Conservation (phyloP, 2,113 vertebrate genomes). For the Coryphaenoides rupestris region DNA sequence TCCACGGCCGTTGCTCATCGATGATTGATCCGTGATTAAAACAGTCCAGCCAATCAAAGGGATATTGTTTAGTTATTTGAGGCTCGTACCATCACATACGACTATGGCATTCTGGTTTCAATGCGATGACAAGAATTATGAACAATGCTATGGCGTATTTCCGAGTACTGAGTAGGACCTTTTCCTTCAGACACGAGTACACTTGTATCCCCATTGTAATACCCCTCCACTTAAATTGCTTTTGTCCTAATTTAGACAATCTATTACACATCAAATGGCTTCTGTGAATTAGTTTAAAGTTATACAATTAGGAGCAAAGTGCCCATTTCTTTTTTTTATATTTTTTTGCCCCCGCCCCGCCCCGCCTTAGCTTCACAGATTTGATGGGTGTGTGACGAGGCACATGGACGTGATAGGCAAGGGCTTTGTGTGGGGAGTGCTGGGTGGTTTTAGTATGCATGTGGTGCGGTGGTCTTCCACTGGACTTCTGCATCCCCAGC, state of each 20-base stretch:
- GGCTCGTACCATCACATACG: background rate
- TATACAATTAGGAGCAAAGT: background rate
- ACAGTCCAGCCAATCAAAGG: too few species aligned
- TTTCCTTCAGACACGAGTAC: background rate
- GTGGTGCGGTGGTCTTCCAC: conserved; percentile 4
- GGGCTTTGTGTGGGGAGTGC: conserved; percentile 6
- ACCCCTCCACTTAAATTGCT: background rate
- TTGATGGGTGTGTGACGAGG: background rate
- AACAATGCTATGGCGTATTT: background rate
- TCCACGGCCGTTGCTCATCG: too few species aligned
- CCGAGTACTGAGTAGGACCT: background rate
- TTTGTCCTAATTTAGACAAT: background rate
- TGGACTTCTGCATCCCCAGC: conserved; percentile 1
- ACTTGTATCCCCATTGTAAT: background rate
- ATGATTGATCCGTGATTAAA: too few species aligned
- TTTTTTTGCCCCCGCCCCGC: too few species aligned
- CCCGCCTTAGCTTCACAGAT: background rate
- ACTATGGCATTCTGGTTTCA: background rate
- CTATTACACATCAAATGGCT: background rate
- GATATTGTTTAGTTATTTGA: background rate
- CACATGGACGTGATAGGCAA: background rate
- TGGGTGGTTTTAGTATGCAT: conserved; percentile 11
- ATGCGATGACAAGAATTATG: background rate
- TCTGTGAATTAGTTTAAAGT: background rate
- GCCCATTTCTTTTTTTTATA: background rate